Evolutionary conservation across 2,888 invertebrate species (phyloP).

Genomic region (Chloroclysta siterata): DNA sequence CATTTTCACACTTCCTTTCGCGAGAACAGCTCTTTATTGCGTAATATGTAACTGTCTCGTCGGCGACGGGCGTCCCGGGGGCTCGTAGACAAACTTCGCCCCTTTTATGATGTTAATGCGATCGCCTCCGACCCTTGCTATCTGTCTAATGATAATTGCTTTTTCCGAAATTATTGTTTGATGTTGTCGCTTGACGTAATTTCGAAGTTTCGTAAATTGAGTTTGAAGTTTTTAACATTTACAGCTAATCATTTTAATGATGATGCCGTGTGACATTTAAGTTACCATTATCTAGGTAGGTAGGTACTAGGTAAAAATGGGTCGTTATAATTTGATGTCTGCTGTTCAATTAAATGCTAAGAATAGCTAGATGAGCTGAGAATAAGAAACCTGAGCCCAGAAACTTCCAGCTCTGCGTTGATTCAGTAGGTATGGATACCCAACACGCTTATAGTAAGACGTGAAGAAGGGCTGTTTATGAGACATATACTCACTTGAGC

Average conservation of each 20-base stretch:
- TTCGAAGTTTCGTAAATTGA: conserved; percentile 66
- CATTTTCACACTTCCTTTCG: conserved; percentile 85
- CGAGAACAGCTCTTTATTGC: conserved; percentile 85
- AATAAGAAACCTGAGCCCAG: conserved; percentile 6
- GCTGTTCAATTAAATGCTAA: not conserved
- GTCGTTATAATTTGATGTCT: conserved; percentile 12
- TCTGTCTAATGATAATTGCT: conserved; percentile 83
- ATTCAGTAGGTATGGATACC: conserved; percentile 8
- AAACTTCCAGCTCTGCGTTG: conserved; percentile 6
- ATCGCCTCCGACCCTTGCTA: conserved; percentile 80
- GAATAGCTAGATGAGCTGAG: no score
- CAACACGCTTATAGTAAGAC: conserved; percentile 7
- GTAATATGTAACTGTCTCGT: conserved; percentile 84
- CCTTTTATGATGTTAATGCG: conserved; percentile 83
- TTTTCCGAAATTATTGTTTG: conserved; percentile 84
- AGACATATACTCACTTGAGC: conserved; percentile 15
- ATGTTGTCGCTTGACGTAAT: conserved; percentile 75
- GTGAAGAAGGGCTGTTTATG: conserved; percentile 24
- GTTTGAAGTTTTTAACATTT: conserved; percentile 65
- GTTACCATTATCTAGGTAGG: conserved; percentile 20
- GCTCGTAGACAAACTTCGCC: conserved; percentile 76
- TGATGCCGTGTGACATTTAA: conserved; percentile 48
- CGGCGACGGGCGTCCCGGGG: conserved; percentile 79
- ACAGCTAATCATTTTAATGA: conserved; percentile 58
- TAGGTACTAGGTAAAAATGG: conserved; percentile 12